Evolutionary conservation across 2,888 invertebrate genomes (phyloP), one percentile per base, ranked within the genome.

Genomic region (Cosmia trapezina): DNA sequence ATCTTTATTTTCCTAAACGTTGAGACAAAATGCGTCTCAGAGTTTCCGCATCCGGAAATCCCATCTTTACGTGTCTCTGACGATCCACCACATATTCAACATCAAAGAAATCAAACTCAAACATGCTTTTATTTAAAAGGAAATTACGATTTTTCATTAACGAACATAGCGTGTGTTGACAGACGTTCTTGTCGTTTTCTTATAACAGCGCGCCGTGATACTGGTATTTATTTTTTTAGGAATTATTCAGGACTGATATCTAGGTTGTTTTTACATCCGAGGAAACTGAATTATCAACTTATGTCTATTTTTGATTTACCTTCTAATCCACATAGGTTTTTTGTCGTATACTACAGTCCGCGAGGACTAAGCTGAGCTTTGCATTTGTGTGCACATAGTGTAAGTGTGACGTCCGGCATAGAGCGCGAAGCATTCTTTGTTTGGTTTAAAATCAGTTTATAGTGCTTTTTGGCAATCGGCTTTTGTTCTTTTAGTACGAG

Each of bases 21-120:
- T 17, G 22, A 56, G 8, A n/a, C 9, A 57, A 57, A 45, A 53
- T 76, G 22, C 47, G 51, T 59, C 33, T 43, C 14, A 54, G 22
- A 6, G 22, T 19, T 64, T 64, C n/a, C 28, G 37, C 17, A 14
- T 65, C 49, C 51, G 47, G 61, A 47, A 53, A 72, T 49, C 43
- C 60, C 17, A n/a, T 65, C 19, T 60, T n/a, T 22, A 71, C 43
- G 12, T 28, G 17, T 45, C 54, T 41, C 28, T 37, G 17, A 60
- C 49, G 37, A 45, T n/a, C 37, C 28, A 47, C 12, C 28, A 28
- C 45, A 54, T 37, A 56, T 45, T 43, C 11, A 9, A 68, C 19
- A 56, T 78, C 64, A 78, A 77, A 78, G 56, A 56, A 57, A 73
- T 53, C 54, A 70, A 54, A 56, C 22, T 70, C 59, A n/a, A 47